Percentiles rank a stretch among this genome's conserved stretches.
phyloP scores from a whole-genome alignment of 2,797 vertebrate genomes.

The Otus scops region DNA sequence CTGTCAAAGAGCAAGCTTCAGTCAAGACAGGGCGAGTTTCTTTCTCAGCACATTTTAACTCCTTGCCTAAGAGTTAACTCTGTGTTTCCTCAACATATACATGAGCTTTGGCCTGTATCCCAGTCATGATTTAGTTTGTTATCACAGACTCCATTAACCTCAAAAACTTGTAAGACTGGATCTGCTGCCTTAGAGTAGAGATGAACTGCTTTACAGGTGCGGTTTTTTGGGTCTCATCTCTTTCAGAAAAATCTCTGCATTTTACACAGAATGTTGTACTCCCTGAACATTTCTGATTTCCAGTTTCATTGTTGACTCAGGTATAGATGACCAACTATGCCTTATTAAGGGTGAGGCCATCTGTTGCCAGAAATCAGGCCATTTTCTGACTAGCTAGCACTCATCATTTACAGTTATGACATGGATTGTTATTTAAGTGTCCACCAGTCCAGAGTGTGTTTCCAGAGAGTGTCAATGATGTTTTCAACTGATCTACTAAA shows the following conservation, averaged over 20 bases:
- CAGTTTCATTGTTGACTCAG: background rate
- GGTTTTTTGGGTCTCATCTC: background rate
- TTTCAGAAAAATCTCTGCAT: background rate
- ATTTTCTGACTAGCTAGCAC: background rate
- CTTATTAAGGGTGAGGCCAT: background rate
- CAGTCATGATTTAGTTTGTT: conserved; percentile 3
- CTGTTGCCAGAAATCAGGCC: background rate
- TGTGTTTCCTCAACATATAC: background rate
- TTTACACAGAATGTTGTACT: background rate
- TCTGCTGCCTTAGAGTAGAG: background rate
- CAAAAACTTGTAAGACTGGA: background rate
- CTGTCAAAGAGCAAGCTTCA: background rate
- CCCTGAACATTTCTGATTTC: background rate
- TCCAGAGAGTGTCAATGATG: background rate
- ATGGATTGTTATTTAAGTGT: background rate
- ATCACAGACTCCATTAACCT: background rate
- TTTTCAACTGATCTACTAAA: background rate
- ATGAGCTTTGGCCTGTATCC: background rate
- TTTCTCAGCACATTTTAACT: background rate
- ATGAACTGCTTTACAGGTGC: background rate
- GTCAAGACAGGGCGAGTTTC: background rate
- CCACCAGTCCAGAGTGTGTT: background rate
- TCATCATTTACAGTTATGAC: background rate
- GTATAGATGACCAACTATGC: background rate
- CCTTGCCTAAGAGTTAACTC: background rate